phyloP scores from a whole-genome alignment of 2,113 vertebrate genomes.

The Egretta garzetta region DNA sequence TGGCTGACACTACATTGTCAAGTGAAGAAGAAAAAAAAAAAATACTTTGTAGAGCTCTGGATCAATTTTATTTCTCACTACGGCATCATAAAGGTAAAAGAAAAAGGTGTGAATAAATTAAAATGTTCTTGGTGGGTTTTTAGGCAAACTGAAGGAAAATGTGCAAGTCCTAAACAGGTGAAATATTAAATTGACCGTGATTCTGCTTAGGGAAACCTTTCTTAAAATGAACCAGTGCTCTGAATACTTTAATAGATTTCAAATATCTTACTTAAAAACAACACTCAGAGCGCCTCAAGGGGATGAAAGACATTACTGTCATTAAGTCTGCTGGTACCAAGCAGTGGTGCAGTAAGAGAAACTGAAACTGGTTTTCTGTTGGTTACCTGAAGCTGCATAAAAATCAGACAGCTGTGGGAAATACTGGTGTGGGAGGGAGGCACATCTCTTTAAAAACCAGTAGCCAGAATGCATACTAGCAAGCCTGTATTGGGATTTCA shows the following conservation, averaged over 20 bases:
- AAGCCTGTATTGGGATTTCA: background rate
- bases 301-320: background rate
- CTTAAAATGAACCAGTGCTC: background rate
- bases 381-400: background rate
- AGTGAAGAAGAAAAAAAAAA: background rate
- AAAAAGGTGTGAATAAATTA: background rate
- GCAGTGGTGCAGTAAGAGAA: background rate
- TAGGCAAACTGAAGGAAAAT: background rate
- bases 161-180: background rate
- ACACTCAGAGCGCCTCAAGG: background rate
- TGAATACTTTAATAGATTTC: background rate
- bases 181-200: slow-evolving; percentile 1
- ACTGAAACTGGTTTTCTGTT: background rate
- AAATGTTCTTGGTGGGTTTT: background rate
- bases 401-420: background rate
- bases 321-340: background rate
- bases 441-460: background rate
- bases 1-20: background rate
- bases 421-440: background rate
- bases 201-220: background rate
- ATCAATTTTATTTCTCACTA: background rate
- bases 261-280: background rate
- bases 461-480: background rate
- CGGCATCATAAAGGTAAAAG: background rate
- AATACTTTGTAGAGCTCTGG: background rate